Base-by-base conservation (phyloP, 1,140 invertebrate genomes). In the Orussus abietinus region DNA sequence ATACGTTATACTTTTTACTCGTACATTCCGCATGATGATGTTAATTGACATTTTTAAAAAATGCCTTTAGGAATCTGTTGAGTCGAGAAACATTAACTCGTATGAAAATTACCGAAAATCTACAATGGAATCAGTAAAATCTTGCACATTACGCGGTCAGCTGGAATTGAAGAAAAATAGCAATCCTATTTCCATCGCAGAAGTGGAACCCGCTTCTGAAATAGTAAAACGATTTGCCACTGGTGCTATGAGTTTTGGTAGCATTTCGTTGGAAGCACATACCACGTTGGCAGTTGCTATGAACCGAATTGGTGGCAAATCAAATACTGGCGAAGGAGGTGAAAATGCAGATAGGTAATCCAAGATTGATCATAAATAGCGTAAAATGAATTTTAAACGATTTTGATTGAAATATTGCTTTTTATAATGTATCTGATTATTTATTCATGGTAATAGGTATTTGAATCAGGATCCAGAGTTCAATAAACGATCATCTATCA, bases 291-390 rank as follows among this genome's bases (percentile, higher is more conserved):
- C 96, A 3, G 81, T 96, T 38, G 96, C 96, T 2, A 99, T 99
- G 96, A 99, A 99, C 68, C 77, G 86, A 42, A 85, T 96, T 50
- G 90, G 90, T 2, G 94, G 87, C 28, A 97, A 97, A 75, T 96
- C 92, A 33, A 98, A 98, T 67, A 98, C 95, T 1, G 95, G 95
- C 11, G 95, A 98, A 74, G 95, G 94, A 42, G 86, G 87, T 41
- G 90, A 93, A 80, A 91, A 89, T 76, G 84, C 84, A 7, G 92
- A 85, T 66, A 83, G 82, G 53, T 98, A 93, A 74, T 11, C 28
- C 10, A 40, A 13, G n/a, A 12, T 4, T 25, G 1, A 12, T 38
- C 14, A 14, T 15, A 26, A 28, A 9, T 14, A 38, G 25, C 21
- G 17, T 22, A 38, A 20, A 20, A 3, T 22, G 14, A 36, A 21